Conservation (phyloP, 1,140 invertebrate genomes). For the Drosophila mayri region DNA sequence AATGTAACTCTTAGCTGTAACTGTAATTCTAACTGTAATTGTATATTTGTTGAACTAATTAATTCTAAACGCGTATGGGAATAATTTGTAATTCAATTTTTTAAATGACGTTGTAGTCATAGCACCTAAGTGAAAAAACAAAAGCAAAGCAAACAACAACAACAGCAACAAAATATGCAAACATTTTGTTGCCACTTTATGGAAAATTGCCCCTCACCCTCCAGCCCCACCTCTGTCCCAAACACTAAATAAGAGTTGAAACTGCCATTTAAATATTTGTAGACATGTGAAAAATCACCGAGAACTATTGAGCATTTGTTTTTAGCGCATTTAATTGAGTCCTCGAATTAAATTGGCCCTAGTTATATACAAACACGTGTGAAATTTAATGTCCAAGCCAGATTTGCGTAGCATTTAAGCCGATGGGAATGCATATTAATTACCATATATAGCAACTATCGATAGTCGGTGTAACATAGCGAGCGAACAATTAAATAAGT, state of each 20-base stretch:
- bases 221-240: background rate
- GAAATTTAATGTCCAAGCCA: slow-evolving; percentile 50
- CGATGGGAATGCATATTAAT: slow-evolving; percentile 63
- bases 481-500: slow-evolving; percentile 72
- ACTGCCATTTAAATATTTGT: slow-evolving; percentile 76
- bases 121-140: slow-evolving; percentile 61
- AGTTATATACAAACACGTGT: background rate
- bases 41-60: slow-evolving; percentile 75
- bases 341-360: slow-evolving; percentile 47
- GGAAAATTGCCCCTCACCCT: slow-evolving; percentile 30
- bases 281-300: slow-evolving; percentile 12
- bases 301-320: slow-evolving; percentile 56
- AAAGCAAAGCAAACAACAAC: slow-evolving; percentile 31
- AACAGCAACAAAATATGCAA: slow-evolving; percentile 11
- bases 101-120: slow-evolving; percentile 83
- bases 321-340: slow-evolving; percentile 62
- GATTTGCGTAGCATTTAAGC: slow-evolving; percentile 67
- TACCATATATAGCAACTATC: slow-evolving; percentile 50
- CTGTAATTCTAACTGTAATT: slow-evolving; percentile 55
- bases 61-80: slow-evolving; percentile 54
- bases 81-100: slow-evolving; percentile 70
- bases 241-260: slow-evolving; percentile 42
- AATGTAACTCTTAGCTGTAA: slow-evolving; percentile 42
- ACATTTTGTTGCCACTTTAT: slow-evolving; percentile 48
- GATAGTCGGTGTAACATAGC: slow-evolving; percentile 70